A percentile compares a stretch with the other conserved stretches of the same genome.
Evolutionary conservation across 2,113 vertebrate genomes (phyloP).

Genomic region (Heterochromis multidens): DNA sequence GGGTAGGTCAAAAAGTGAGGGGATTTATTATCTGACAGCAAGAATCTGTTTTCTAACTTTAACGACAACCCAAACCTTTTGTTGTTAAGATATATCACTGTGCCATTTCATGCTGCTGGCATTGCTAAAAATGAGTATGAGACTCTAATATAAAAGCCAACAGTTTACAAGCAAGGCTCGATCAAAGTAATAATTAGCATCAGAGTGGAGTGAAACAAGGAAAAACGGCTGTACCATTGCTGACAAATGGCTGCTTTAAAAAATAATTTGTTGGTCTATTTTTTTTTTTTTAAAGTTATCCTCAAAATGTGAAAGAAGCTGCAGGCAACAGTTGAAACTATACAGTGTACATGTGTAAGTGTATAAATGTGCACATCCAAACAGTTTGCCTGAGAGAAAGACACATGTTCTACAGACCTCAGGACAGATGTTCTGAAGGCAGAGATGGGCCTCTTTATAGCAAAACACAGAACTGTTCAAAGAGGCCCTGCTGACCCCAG

Average conservation of each 20-base stretch:
- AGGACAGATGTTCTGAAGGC: conserved; percentile 57
- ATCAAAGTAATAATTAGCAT: background rate
- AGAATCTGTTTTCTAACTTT: background rate
- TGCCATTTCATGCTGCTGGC: background rate
- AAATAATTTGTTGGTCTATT: background rate
- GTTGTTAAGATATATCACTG: background rate
- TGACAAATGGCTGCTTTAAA: background rate
- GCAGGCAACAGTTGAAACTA: background rate
- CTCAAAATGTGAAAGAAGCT: background rate
- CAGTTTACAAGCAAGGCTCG: background rate
- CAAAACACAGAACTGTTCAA: conserved; percentile 50
- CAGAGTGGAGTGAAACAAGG: background rate
- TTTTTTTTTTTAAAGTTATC: background rate
- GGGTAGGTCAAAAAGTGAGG: background rate
- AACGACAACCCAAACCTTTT: background rate
- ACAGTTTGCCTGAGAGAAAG: conserved; percentile 21
- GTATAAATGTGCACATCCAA: background rate
- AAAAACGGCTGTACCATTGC: background rate
- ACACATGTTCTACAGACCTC: conserved; percentile 48
- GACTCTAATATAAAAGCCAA: background rate
- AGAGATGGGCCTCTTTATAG: conserved; percentile 50
- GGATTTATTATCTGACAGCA: background rate
- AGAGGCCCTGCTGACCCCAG: conserved; percentile 48
- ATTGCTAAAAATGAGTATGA: background rate
- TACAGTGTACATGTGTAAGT: background rate